A percentile compares a stretch with the other conserved stretches of the same genome.
Evolutionary conservation across 2,888 invertebrate species (phyloP).

Genomic region (Ophion ellenae): DNA sequence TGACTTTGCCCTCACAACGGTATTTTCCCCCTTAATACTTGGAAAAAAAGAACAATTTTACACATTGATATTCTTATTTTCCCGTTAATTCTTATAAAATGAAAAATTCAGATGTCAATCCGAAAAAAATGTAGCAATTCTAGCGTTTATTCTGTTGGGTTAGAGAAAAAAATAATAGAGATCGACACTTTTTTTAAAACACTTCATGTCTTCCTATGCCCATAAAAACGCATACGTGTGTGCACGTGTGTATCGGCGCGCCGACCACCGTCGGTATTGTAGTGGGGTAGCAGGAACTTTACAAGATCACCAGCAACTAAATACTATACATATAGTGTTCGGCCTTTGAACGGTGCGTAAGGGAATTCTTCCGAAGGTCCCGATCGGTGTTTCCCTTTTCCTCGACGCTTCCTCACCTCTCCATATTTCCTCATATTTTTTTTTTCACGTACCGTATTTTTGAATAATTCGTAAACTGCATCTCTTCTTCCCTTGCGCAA

Average conservation of each 20-base stretch:
- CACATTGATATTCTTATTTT: too few relatives aligned
- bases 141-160: too few relatives aligned
- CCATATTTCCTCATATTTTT: background rate
- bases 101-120: too few relatives aligned
- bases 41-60: too few relatives aligned
- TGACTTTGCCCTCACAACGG: too few relatives aligned
- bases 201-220: background rate
- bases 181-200: background rate
- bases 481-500: too few relatives aligned
- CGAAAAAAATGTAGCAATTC: too few relatives aligned
- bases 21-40: too few relatives aligned
- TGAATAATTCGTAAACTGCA: background rate
- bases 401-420: conserved; percentile 8
- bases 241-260: conserved; percentile 66
- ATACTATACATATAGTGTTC: conserved; percentile 72
- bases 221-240: conserved; percentile 8
- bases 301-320: conserved; percentile 70
- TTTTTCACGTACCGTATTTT: background rate
- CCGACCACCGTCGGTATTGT: conserved; percentile 66
- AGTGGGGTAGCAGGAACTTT: conserved; percentile 73
- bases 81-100: too few relatives aligned
- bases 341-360: conserved; percentile 73
- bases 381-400: conserved; percentile 11
- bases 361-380: conserved; percentile 49
- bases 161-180: too few relatives aligned